Conservation (phyloP, 2,888 invertebrate genomes). For the Pseudococcus jackbeardsleyi region DNA sequence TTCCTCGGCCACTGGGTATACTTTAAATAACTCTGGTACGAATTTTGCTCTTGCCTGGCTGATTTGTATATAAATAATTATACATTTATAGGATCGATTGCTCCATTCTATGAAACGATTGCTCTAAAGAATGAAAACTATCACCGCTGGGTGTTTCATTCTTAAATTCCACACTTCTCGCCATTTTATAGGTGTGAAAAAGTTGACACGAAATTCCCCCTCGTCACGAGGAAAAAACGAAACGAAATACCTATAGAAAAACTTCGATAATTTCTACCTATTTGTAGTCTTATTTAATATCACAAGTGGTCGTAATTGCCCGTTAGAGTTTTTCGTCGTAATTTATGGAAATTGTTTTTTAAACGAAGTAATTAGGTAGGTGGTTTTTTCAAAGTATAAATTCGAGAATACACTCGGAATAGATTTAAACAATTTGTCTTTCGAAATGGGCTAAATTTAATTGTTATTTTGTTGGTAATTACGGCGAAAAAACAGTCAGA, state of each 20-base stretch:
- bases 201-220: neutral
- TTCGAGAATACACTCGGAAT: neutral
- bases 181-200: neutral
- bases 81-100: too few relatives aligned
- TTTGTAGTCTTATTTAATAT: neutral
- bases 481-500: neutral
- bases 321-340: neutral
- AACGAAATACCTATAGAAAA: neutral
- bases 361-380: slow-evolving; percentile 17
- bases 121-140: too few relatives aligned
- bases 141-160: too few relatives aligned
- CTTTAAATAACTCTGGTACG: too few relatives aligned
- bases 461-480: neutral
- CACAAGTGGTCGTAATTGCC: slow-evolving; percentile 6
- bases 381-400: neutral
- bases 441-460: slow-evolving; percentile 1
- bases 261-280: neutral
- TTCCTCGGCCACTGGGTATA: neutral
- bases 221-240: neutral
- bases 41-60: too few relatives aligned
- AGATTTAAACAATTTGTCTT: neutral
- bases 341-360: slow-evolving; percentile 17
- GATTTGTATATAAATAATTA: too few relatives aligned
- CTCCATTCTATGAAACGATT: too few relatives aligned
- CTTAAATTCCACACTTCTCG: too few relatives aligned